A percentile compares a stretch with the other conserved stretches of the same genome.
These are phyloP conservation scores for Lithophane socia DNA, from an alignment of 2,888 invertebrate genomes.

Conservation along the genomic window DNA sequence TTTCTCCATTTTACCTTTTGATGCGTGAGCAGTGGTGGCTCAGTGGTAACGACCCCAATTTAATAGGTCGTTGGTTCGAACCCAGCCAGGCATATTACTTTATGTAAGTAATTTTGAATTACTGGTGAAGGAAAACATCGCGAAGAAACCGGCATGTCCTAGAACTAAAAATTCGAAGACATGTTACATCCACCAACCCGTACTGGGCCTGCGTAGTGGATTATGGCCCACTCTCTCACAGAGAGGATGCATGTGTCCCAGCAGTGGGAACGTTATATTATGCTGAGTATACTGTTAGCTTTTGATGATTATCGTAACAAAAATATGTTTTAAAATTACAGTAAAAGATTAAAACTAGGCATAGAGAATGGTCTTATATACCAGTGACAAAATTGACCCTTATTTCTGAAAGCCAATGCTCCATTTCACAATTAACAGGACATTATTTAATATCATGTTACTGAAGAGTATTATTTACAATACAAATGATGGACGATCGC, in stretches of 20 bases:
- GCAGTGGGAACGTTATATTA: neutral
- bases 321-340: neutral
- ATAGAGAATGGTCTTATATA: neutral
- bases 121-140: too few relatives aligned
- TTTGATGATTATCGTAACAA: neutral
- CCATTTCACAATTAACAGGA: slow-evolving; percentile 1
- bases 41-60: too few relatives aligned
- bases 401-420: neutral
- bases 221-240: neutral
- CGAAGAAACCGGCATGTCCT: too few relatives aligned
- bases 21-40: too few relatives aligned
- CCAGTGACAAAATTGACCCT: neutral
- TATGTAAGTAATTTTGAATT: too few relatives aligned
- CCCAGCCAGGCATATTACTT: too few relatives aligned
- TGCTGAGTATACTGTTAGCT: neutral
- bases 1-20: too few relatives aligned
- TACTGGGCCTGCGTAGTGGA: neutral
- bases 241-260: neutral
- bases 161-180: neutral
- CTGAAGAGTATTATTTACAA: slow-evolving; percentile 58
- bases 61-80: too few relatives aligned
- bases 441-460: slow-evolving; percentile 52
- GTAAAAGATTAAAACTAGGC: neutral
- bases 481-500: slow-evolving; percentile 66
- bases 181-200: neutral